Percentiles rank a stretch among this genome's conserved stretches.
These are phyloP conservation scores for Helleia helle DNA, from an alignment of 2,888 invertebrate species.

Conservation along the genomic window DNA sequence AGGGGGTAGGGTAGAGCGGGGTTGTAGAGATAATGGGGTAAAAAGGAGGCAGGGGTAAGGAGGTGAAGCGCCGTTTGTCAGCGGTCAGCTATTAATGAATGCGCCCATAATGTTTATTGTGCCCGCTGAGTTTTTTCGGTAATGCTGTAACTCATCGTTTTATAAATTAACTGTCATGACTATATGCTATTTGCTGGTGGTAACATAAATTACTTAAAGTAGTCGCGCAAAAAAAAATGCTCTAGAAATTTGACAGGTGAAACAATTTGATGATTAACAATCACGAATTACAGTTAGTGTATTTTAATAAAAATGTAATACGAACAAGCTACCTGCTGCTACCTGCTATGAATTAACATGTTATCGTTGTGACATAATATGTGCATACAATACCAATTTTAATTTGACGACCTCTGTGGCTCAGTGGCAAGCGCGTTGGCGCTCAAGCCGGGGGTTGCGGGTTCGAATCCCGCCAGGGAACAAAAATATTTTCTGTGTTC, in stretches of 20 bases:
- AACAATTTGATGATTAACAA: conserved; percentile 3
- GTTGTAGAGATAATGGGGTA: conserved; percentile 46
- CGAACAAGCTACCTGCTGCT: no score
- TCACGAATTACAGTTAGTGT: neutral
- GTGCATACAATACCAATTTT: no score
- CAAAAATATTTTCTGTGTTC: no score
- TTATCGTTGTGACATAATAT: no score
- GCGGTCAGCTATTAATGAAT: conserved; percentile 69
- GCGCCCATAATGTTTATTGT: conserved; percentile 66
- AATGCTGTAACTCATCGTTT: conserved; percentile 56
- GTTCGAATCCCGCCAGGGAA: no score
- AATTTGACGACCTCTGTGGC: no score
- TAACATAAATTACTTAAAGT: conserved; percentile 9
- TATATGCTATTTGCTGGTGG: conserved; percentile 15
- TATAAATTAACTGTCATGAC: conserved; percentile 49
- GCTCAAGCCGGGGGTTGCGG: no score
- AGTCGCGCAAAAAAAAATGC: conserved; percentile 2
- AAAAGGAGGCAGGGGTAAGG: conserved; percentile 30
- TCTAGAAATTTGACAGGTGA: conserved; percentile 9
- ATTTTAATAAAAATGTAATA: no score
- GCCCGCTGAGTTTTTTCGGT: conserved; percentile 58
- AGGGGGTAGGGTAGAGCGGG: conserved; percentile 33
- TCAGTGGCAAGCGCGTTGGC: no score
- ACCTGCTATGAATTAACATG: no score
- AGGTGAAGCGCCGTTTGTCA: conserved; percentile 60